phyloP scores from a whole-genome alignment of 23 tunicate genomes.

The Ciona savignyi region DNA sequence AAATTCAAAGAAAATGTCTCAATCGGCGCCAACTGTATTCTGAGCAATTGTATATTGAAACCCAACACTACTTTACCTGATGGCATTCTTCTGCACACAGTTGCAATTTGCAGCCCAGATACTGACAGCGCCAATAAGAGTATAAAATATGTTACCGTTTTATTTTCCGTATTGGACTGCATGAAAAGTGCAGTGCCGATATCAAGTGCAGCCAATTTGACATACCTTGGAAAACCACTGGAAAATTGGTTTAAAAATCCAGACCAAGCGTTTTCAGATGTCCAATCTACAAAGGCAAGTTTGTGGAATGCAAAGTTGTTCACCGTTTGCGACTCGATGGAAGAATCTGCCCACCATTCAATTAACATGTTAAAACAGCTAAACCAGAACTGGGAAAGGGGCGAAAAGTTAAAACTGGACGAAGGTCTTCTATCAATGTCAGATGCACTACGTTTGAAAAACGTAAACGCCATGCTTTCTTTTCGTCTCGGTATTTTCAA shows the following conservation, averaged over 20 bases:
- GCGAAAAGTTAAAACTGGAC: background rate
- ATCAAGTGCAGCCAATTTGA: conserved; percentile 1
- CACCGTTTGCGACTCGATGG: conserved; percentile 16
- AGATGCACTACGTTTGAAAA: conserved; percentile 30
- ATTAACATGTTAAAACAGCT: conserved; percentile 3
- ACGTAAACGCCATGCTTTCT: conserved; percentile 21
- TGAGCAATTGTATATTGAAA: conserved; percentile 40
- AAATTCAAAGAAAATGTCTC: conserved; percentile 16
- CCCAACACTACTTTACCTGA: conserved; percentile 21
- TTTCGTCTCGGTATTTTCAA: conserved; percentile 13
- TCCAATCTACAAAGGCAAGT: background rate
- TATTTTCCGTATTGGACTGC: conserved; percentile 39
- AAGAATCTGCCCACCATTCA: conserved; percentile 31
- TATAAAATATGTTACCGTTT: conserved; percentile 32
- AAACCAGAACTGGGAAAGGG: background rate
- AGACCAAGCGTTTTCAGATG: conserved; percentile 9
- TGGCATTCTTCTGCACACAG: conserved; percentile 52
- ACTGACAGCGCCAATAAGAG: background rate
- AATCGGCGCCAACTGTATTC: conserved; percentile 50
- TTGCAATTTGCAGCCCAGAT: conserved; percentile 4
- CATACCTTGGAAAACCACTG: conserved; percentile 35
- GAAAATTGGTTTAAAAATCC: background rate
- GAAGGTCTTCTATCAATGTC: conserved; percentile 19
- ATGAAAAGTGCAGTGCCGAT: conserved; percentile 19
- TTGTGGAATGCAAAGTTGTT: conserved; percentile 68